These are phyloP conservation scores for Sander lucioperca DNA, from an alignment of 2,113 vertebrate genomes.

Conservation along the genomic window DNA sequence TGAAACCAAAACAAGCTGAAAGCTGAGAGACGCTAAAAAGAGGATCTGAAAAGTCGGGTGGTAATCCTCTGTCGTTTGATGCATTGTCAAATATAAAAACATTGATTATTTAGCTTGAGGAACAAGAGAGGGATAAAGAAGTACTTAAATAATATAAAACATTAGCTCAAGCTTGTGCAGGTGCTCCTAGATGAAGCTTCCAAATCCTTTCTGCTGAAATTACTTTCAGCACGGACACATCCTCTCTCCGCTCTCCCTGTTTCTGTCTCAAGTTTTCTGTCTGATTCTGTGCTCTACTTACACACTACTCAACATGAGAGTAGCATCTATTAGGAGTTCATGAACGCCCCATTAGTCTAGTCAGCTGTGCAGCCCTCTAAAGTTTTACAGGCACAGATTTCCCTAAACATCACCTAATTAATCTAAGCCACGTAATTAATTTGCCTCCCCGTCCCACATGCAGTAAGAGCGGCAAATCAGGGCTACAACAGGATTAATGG, in stretches of 20 bases:
- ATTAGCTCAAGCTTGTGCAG: background rate
- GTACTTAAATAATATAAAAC: background rate
- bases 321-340: conserved; percentile 77
- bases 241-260: background rate
- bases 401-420: conserved; percentile 77
- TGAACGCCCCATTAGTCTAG: conserved; percentile 76
- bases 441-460: conserved; percentile 61
- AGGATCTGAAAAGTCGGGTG: background rate
- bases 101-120: background rate
- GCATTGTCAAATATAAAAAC: background rate
- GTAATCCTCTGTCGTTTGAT: conserved; percentile 10
- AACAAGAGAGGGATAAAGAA: background rate
- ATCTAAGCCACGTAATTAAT: conserved; percentile 77
- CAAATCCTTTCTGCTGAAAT: background rate
- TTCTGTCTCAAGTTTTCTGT: background rate
- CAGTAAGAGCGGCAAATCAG: conserved; percentile 54
- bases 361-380: conserved; percentile 71
- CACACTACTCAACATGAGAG: conserved; percentile 35
- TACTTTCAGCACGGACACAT: background rate
- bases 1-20: background rate
- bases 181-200: background rate
- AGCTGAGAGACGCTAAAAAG: background rate
- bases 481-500: conserved; percentile 65
- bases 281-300: conserved; percentile 21
- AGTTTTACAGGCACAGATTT: conserved; percentile 77